Evolutionary conservation across 2,797 vertebrate species (phyloP).

Genomic region (Hemitrygon akajei): DNA sequence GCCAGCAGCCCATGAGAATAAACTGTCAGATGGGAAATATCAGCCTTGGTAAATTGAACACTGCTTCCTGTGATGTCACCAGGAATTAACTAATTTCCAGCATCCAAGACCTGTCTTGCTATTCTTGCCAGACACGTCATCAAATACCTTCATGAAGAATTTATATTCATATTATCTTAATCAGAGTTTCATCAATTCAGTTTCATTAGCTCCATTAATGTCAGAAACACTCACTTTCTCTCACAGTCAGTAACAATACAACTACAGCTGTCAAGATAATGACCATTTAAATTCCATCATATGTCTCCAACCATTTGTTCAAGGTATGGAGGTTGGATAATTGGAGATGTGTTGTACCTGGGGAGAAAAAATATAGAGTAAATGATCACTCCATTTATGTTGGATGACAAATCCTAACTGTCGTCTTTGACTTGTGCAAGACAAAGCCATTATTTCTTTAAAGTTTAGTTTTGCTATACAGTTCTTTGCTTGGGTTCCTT

Average conservation of each 20-base stretch:
- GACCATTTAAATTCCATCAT: slow-evolving; percentile 20
- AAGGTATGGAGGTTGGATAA: neutral
- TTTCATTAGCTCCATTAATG: neutral
- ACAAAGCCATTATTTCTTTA: neutral
- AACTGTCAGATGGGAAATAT: neutral
- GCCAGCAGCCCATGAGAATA: neutral
- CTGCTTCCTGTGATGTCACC: neutral
- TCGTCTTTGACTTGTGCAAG: neutral
- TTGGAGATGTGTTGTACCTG: neutral
- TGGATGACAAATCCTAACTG: neutral
- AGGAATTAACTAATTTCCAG: neutral
- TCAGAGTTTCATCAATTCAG: neutral
- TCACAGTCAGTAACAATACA: neutral
- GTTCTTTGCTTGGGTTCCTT: neutral
- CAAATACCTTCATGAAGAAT: neutral
- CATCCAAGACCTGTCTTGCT: neutral
- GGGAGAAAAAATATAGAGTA: neutral
- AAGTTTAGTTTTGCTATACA: neutral
- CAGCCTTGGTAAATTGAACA: neutral
- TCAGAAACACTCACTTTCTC: neutral
- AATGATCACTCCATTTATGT: neutral
- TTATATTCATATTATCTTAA: neutral
- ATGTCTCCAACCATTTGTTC: neutral
- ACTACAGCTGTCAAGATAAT: slow-evolving; percentile 15
- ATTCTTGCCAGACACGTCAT: neutral